Evolutionary conservation across 2,888 invertebrate genomes (phyloP).

Genomic region (Acholoe squamosa): DNA sequence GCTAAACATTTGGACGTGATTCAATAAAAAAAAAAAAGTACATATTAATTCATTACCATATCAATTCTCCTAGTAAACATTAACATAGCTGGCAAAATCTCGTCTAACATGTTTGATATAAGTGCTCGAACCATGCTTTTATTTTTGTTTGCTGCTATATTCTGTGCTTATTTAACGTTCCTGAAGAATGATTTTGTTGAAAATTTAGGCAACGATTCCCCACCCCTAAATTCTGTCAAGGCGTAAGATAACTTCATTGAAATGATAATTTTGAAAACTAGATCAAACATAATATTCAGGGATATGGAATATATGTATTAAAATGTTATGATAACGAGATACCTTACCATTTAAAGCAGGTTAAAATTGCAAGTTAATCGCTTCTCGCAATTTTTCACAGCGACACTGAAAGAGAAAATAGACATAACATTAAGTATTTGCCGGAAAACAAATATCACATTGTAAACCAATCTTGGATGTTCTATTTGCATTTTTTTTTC

Average conservation of each 20-base stretch:
- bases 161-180: not conserved
- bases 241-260: too few relatives aligned
- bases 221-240: not conserved
- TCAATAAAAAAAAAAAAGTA: too few relatives aligned
- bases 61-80: too few relatives aligned
- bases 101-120: too few relatives aligned
- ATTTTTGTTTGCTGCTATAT: conserved; percentile 39
- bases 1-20: too few relatives aligned
- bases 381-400: conserved; percentile 47
- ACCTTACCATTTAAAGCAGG: conserved; percentile 63
- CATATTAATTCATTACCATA: too few relatives aligned
- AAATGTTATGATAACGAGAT: not conserved
- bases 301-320: too few relatives aligned
- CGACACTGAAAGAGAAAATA: conserved; percentile 46
- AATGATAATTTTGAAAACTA: too few relatives aligned
- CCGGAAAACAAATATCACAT: not conserved
- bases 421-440: conserved; percentile 11
- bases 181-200: not conserved
- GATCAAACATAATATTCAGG: too few relatives aligned
- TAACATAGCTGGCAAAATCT: too few relatives aligned
- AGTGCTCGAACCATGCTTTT: conserved; percentile 36
- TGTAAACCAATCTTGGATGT: not conserved
- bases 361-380: conserved; percentile 57
- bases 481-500: too few relatives aligned
- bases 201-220: not conserved